Conservation (phyloP, 2,888 invertebrate species). For the Pachliopta kotzebuea region DNA sequence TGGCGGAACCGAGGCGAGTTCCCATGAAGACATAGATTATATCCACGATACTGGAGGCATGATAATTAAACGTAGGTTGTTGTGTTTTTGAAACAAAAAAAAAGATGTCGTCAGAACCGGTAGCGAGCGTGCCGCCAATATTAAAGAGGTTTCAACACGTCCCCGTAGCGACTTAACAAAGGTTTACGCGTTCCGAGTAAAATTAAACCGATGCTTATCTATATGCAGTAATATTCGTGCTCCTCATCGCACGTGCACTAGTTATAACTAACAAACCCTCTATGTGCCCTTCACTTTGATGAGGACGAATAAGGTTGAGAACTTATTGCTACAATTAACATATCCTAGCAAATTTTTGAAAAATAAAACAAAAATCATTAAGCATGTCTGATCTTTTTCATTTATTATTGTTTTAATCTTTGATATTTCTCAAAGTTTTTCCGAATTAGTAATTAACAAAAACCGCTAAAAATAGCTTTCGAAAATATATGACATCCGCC, state of each 20-base stretch:
- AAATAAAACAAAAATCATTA: neutral
- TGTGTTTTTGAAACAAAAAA: constrained; percentile 45
- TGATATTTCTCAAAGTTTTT: too few relatives aligned
- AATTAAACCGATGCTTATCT: constrained; percentile 75
- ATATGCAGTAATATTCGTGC: constrained; percentile 60
- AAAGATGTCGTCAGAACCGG: constrained; percentile 54
- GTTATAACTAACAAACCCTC: constrained; percentile 56
- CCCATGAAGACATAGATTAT: constrained; percentile 74
- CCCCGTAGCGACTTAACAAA: constrained; percentile 56
- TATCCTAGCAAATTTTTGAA: neutral
- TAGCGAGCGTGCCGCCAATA: constrained; percentile 74
- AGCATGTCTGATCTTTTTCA: too few relatives aligned
- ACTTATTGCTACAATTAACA: constrained; percentile 24
- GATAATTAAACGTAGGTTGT: constrained; percentile 71
- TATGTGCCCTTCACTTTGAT: constrained; percentile 37
- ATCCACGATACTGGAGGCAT: constrained; percentile 60
- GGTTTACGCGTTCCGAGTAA: constrained; percentile 70
- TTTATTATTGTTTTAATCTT: too few relatives aligned
- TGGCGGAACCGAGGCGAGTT: constrained; percentile 62
- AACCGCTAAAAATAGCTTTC: too few relatives aligned
- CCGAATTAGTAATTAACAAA: too few relatives aligned
- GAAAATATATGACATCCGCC: too few relatives aligned
- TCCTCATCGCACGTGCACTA: constrained; percentile 69
- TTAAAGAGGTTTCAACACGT: constrained; percentile 57
- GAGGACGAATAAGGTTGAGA: constrained; percentile 34